Evolutionary conservation across 2,888 invertebrate genomes (phyloP), one percentile per base, ranked within the genome.

Genomic region (Melinaea menophilus): DNA sequence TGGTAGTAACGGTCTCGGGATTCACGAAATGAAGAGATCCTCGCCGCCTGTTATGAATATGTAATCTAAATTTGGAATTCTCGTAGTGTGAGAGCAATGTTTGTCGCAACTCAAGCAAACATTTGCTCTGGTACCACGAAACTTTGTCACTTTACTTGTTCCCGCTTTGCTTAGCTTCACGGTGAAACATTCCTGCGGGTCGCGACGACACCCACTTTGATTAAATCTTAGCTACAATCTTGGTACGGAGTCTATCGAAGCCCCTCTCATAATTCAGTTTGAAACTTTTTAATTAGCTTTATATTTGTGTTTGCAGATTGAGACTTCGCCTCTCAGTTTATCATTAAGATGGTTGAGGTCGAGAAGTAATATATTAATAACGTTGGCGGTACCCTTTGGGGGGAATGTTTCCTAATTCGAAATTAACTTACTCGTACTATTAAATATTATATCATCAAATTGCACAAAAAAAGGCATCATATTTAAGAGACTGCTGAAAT

Each of bases 281-380:
- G 81, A 85, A 90, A 90, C 90, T 90, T 90, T 90, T 90, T 89
- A 90, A 90, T 90, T 90, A 90, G 90, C 88, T 90, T 90, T 90
- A 90, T 90, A 88, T 90, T 90, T 90, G 90, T 90, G 88, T 90
- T 90, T 90, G 88, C 82, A 85, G 88, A 90, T 90, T 88, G 90
- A 90, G 90, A 87, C 87, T 86, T 90, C 72, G 81, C 75, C 79
- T 82, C 79, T 80, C 78, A 79, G 86, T 89, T 86, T 85, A 86
- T 85, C 85, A 87, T 86, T 86, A 80, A 76, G 80, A 78, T 79
- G 79, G 75, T 76, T 83, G 88, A 77, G 90, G 88, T 81, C 79
- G 71, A 76, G 71, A 88, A 88, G 85, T 88, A 88, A 82, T 82
- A 81, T 85, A 87, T 84, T 85, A 86, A 84, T 88, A 86, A 84